phyloP scores from a whole-genome alignment of 2,113 vertebrate species.

The Limnothrissa miodon region DNA sequence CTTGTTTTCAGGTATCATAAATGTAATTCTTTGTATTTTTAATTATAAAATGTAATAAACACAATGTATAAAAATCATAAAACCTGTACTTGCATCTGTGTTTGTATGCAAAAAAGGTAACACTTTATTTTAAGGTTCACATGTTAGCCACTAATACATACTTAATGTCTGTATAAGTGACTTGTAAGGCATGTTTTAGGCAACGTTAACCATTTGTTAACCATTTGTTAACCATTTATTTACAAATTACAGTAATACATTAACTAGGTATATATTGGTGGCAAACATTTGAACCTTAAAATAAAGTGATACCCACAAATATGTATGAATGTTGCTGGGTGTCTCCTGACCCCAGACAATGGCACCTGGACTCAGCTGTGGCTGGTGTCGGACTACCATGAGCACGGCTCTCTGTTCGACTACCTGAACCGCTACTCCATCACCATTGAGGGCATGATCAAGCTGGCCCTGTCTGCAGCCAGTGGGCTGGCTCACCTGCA shows the following conservation, averaged over 20 bases:
- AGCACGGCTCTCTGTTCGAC: conserved; percentile 93
- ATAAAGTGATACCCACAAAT: too few relatives aligned
- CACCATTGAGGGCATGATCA: conserved; percentile 92
- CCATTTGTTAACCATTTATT: too few relatives aligned
- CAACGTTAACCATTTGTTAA: too few relatives aligned
- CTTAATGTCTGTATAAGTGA: too few relatives aligned
- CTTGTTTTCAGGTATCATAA: neutral
- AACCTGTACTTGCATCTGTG: neutral
- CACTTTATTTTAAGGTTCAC: too few relatives aligned
- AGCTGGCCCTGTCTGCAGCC: conserved; percentile 88
- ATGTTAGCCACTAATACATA: too few relatives aligned
- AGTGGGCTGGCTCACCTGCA: conserved; percentile 93
- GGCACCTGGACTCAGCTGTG: conserved; percentile 97
- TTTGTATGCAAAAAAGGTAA: neutral
- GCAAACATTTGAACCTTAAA: too few relatives aligned
- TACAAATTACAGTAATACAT: too few relatives aligned
- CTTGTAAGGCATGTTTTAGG: too few relatives aligned
- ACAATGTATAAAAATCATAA: too few relatives aligned
- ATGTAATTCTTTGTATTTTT: neutral
- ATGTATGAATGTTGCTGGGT: neutral
- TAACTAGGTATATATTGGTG: too few relatives aligned
- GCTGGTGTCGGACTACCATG: conserved; percentile 94
- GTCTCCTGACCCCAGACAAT: conserved; percentile 75
- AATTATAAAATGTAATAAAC: too few relatives aligned
- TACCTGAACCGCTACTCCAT: conserved; percentile 92